phyloP scores from a whole-genome alignment of 2,113 vertebrate species.

The Paradisaea rubra region DNA sequence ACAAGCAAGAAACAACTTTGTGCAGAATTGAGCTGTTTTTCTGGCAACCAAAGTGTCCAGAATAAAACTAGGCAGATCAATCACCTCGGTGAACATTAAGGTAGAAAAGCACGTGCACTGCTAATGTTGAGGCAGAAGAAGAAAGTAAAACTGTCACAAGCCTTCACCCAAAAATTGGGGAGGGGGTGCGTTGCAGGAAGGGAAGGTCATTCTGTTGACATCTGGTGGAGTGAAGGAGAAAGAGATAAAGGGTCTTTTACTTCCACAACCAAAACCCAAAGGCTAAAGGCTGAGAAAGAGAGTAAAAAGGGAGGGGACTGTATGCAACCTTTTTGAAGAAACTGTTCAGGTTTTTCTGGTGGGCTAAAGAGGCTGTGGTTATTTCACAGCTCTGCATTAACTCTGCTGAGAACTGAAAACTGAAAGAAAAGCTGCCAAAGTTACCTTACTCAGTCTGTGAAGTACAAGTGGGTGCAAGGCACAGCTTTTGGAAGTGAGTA shows the following conservation, averaged over 20 bases:
- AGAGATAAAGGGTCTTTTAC: background rate
- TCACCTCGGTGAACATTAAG: background rate
- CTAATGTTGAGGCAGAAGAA: background rate
- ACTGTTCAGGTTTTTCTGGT: background rate
- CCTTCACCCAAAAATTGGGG: background rate
- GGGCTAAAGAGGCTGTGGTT: background rate
- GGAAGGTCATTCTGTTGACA: background rate
- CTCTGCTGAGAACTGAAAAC: background rate
- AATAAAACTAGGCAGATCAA: background rate
- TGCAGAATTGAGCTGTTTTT: background rate
- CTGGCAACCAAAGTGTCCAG: background rate
- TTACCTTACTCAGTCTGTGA: background rate
- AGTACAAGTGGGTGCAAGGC: background rate
- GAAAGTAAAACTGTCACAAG: background rate
- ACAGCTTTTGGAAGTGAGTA: background rate
- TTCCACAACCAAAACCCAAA: background rate
- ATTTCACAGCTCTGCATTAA: background rate
- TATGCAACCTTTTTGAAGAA: background rate
- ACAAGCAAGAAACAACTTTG: background rate
- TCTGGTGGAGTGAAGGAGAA: background rate
- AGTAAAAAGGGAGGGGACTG: background rate
- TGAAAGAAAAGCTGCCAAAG: background rate
- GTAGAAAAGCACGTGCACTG: background rate
- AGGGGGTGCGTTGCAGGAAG: accelerated
- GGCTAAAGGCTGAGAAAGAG: background rate